Evolutionary conservation across 2,888 invertebrate species (phyloP), one percentile per base, ranked within the genome.

Genomic region (Cerceris rybyensis): DNA sequence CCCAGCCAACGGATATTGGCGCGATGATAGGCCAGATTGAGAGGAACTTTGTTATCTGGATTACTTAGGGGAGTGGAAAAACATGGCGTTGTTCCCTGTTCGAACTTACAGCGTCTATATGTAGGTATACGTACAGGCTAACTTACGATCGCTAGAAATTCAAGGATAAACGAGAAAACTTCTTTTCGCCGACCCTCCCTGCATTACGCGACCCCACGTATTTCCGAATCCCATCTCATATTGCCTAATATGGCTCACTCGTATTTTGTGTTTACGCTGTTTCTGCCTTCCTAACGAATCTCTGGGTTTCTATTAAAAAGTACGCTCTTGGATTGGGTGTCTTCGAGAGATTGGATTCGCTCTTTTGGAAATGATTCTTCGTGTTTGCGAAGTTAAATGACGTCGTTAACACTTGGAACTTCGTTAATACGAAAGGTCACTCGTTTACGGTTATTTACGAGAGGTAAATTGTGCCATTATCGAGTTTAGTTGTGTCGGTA

Each of bases 1-100:
- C 74, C 69, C 76, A 80, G 81, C 69, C 65, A 75, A 63, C 77
- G 84, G 83, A 85, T 85, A 85, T 84, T 85, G 84, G 79, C 70
- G 77, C 75, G 82, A 84, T 84, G 84, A 85, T 85, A 84, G 84
- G 81, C 79, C 79, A 85, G 84, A 85, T 85, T 85, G 84, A 85
- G 83, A 81, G 81, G 75, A 85, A 85, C 84, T 84, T 85, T 85
- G 84, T 85, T 85, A 84, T 84, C 83, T 78, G 83, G 79, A 85
- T 85, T 84, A 85, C 84, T 85, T 82, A 78, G 82, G 82, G 82
- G 82, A 82, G 76, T 73, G 73, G 78, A 82, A 84, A 84, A 84
- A 84, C 81, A 82, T 58, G 70, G 68, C 68, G 75, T 80, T 78
- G 80, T 77, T 81, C 80, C 73, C 71, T 17, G 84, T 81, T 84